Percentiles rank a stretch among this genome's conserved stretches.
Evolutionary conservation across 2,113 vertebrate species (phyloP).

Genomic region (Xyrauchen texanus): DNA sequence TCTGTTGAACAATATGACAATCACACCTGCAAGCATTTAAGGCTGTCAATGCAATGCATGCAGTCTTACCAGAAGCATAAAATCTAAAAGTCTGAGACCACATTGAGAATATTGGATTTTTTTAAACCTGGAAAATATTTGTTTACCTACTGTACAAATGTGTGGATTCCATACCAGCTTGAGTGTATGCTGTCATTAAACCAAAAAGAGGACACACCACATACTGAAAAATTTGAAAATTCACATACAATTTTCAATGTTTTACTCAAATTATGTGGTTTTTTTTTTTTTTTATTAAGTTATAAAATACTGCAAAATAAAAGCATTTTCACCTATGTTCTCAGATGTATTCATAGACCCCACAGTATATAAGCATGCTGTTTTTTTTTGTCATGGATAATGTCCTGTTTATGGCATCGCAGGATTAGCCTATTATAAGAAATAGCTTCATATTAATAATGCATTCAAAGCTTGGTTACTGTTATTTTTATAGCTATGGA

Average conservation of each 20-base stretch:
- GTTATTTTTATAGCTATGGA: conserved; percentile 34
- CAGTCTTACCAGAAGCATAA: background rate
- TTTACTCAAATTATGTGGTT: too few species aligned
- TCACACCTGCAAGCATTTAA: background rate
- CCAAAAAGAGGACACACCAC: too few species aligned
- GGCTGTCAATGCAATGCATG: background rate
- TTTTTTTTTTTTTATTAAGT: too few species aligned
- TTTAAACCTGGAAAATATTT: too few species aligned
- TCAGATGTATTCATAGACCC: too few species aligned
- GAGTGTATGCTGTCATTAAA: too few species aligned
- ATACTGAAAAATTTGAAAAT: too few species aligned
- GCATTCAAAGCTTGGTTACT: conserved; percentile 15
- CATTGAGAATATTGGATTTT: too few species aligned
- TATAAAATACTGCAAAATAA: background rate
- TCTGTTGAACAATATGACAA: background rate
- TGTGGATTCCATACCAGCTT: too few species aligned
- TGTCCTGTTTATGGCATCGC: conserved; percentile 5
- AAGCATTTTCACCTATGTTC: too few species aligned
- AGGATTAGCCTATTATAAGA: conserved; percentile 5
- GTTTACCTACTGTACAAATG: too few species aligned
- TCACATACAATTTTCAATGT: too few species aligned
- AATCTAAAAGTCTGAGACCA: background rate
- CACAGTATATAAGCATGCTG: background rate
- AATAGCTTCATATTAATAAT: conserved; percentile 26
- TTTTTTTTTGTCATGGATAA: background rate